Evolutionary conservation across 2,113 vertebrate species (phyloP).

Genomic region (Pogonocichla stellata): DNA sequence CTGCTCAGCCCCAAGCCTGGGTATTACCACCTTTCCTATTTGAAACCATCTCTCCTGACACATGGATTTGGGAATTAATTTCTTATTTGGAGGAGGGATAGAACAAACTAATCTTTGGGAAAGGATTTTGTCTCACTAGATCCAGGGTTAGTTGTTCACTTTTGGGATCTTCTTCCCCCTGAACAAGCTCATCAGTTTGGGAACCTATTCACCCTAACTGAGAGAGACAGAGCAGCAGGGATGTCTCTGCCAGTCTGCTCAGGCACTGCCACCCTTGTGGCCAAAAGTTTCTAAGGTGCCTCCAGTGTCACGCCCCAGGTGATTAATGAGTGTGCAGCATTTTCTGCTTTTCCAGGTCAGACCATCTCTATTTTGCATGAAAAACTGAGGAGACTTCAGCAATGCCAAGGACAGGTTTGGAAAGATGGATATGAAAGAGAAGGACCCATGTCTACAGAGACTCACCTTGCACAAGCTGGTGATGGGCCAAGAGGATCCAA

Average conservation of each 20-base stretch:
- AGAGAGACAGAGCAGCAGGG: background rate
- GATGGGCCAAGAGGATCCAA: constrained; percentile 70
- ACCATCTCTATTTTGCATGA: background rate
- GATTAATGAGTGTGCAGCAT: background rate
- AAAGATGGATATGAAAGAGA: background rate
- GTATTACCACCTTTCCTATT: background rate
- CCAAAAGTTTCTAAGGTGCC: background rate
- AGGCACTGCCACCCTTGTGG: background rate
- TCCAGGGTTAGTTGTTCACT: background rate
- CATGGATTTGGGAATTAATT: background rate
- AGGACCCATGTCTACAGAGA: background rate
- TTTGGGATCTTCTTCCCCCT: background rate
- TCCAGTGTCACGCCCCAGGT: background rate
- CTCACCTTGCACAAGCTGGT: constrained; percentile 65
- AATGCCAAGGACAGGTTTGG: background rate
- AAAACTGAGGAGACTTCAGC: background rate
- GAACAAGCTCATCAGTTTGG: background rate
- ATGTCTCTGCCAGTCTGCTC: background rate
- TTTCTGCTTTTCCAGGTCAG: background rate
- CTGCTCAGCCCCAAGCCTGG: background rate
- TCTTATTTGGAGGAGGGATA: background rate
- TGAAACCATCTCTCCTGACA: background rate
- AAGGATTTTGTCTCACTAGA: background rate
- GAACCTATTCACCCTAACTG: background rate
- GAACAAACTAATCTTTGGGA: background rate